These are phyloP conservation scores for Junco hyemalis DNA, from an alignment of 2,113 vertebrate species.

Conservation along the genomic window DNA sequence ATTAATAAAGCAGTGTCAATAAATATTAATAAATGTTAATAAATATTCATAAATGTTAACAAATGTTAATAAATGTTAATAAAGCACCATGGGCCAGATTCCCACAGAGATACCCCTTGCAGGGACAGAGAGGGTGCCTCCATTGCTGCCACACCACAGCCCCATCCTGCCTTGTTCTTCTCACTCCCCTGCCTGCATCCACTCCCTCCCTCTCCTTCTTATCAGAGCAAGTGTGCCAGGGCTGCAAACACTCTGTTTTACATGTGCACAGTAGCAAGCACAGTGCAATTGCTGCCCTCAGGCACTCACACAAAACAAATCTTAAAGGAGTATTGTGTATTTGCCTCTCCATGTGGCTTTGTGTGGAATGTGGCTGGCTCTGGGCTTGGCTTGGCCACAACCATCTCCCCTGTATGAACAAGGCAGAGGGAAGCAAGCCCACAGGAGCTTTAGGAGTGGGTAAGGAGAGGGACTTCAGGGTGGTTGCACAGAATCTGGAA, in stretches of 20 bases:
- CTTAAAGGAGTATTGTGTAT: not conserved
- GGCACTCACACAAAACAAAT: not conserved
- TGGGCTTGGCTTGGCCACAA: not conserved
- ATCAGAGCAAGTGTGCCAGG: not conserved
- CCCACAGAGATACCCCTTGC: not conserved
- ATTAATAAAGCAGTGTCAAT: not conserved
- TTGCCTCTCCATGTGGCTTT: not conserved
- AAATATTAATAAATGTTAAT: not conserved
- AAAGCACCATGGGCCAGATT: not conserved
- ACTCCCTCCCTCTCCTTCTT: not conserved
- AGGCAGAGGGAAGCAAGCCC: not conserved
- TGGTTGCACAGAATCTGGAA: not conserved
- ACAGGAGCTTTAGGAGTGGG: not conserved
- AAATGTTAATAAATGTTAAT: not conserved
- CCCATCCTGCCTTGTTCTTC: not conserved
- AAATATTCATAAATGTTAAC: not conserved
- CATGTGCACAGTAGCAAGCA: conserved; percentile 20
- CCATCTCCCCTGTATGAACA: not conserved
- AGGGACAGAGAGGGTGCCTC: not conserved
- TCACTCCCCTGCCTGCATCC: not conserved
- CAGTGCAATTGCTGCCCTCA: conserved; percentile 7
- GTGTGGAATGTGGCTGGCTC: not conserved
- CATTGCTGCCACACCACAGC: not conserved
- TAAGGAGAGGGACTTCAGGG: not conserved
- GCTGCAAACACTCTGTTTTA: conserved; percentile 13